Evolutionary conservation across 2,797 vertebrate species (phyloP).

Genomic region (Adrianichthys oophorus): DNA sequence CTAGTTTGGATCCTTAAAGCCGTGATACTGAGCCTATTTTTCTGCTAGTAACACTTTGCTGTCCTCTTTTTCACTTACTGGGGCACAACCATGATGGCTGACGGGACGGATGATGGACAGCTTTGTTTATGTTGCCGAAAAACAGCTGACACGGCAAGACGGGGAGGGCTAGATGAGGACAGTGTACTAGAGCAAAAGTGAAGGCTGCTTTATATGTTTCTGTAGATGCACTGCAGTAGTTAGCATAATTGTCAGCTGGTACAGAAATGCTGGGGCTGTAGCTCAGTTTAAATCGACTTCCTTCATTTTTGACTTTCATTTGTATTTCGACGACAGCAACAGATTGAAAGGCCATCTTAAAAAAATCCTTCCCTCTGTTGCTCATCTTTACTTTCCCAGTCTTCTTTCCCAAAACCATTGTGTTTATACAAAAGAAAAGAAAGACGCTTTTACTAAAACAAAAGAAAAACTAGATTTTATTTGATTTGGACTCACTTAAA

Average conservation of each 20-base stretch:
- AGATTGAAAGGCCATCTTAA: background rate
- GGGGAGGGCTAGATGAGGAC: conserved; percentile 36
- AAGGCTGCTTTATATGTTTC: conserved; percentile 12
- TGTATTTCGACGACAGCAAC: background rate
- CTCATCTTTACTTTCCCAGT: no score
- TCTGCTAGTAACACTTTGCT: background rate
- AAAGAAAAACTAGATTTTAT: no score
- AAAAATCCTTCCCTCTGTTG: no score
- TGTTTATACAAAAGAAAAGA: no score
- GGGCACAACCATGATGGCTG: conserved; percentile 34
- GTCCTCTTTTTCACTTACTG: conserved; percentile 9
- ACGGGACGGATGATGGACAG: conserved; percentile 49
- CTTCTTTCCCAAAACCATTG: no score
- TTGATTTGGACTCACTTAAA: no score
- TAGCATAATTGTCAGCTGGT: conserved; percentile 38
- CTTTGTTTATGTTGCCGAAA: conserved; percentile 30
- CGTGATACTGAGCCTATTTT: background rate
- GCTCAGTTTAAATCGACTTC: background rate
- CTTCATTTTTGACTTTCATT: background rate
- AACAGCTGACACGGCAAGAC: conserved; percentile 49
- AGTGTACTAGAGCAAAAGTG: conserved; percentile 39
- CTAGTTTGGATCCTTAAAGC: background rate
- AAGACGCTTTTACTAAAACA: no score
- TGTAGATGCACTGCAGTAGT: conserved; percentile 40
- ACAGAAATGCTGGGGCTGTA: background rate